Conservation (phyloP, 2,797 vertebrate species). For the Microctenopoma steveboyesi region DNA sequence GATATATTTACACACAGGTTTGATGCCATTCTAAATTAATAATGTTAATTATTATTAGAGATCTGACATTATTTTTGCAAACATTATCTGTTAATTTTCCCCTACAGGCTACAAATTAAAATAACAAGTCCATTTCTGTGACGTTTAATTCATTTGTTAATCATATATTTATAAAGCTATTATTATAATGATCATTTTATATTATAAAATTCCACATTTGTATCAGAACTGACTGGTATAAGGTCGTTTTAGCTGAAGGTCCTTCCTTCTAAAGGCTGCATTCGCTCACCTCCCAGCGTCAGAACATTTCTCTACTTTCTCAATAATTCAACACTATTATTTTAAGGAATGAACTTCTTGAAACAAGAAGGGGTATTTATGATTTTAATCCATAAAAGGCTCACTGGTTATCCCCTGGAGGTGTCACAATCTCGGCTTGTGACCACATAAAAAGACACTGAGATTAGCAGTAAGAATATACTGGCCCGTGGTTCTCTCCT, state of each 20-base stretch:
- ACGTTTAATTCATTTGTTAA: conserved; percentile 31
- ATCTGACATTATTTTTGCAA: background rate
- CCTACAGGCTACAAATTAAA: background rate
- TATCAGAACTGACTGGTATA: conserved; percentile 4
- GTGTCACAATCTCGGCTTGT: conserved; percentile 66
- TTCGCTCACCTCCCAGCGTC: conserved; percentile 54
- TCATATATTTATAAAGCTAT: conserved; percentile 3
- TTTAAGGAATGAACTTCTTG: conserved; percentile 54
- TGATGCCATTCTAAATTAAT: background rate
- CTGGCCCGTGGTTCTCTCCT: conserved; percentile 62
- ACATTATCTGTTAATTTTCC: background rate
- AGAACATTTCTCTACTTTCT: conserved; percentile 21
- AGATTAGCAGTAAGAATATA: conserved; percentile 73
- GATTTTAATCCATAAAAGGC: conserved; percentile 67
- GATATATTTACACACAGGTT: background rate
- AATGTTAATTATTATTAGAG: no score
- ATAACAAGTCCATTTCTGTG: background rate
- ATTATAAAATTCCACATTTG: background rate
- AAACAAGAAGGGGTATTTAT: conserved; percentile 54
- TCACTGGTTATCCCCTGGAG: conserved; percentile 58
- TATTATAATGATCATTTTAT: conserved; percentile 12
- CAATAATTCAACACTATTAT: conserved; percentile 50
- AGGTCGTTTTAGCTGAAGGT: conserved; percentile 23
- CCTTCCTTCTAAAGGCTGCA: conserved; percentile 51
- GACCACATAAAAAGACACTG: conserved; percentile 71